Evolutionary conservation across 2,113 vertebrate species (phyloP), one percentile per base, ranked within the genome.

Genomic region (Charadrius vociferus): DNA sequence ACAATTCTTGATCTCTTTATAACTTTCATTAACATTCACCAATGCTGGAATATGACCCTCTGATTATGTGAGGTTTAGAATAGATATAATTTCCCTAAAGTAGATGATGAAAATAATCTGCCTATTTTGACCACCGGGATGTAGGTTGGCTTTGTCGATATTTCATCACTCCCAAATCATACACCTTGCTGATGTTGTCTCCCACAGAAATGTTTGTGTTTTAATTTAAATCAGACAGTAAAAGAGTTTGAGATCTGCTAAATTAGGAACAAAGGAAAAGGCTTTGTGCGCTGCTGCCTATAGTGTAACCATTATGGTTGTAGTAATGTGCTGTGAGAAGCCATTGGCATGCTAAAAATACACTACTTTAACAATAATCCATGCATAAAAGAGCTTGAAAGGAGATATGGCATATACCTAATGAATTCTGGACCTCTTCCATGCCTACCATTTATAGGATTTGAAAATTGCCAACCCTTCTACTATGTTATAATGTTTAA

Each of bases 361-460:
- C 61, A 95, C 90, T 94, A 95, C 80, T 98, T 97, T 94, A 98
- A 97, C 96, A 98, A 96, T 98, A 98, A 97, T 96, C 96, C 96
- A 88, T 97, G 98, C 97, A 97, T 97, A 98, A 98, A 98, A 93
- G 93, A 97, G 93, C 86, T 80, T 93, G 97, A 97, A 97, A 97
- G 95, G 97, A 97, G 97, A 97, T 97, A 96, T 70, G 81, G 93
- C 83, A 96, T 96, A 96, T 75, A 97, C 75, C 96, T 97, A 97
- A 97, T 97, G 97, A 98, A 97, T 98, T 98, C 96, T 95, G 96
- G 95, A 96, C 88, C 87, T 93, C 96, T 95, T 97, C 90, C 92
- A 96, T 95, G 92, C 93, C 97, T 95, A 86, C 82, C 71, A 89
- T 93, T 97, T 95, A 93, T 62, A 93, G 83, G 81, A 90, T 92